Conservation (phyloP, 2,113 vertebrate genomes). For the Cervus canadensis region DNA sequence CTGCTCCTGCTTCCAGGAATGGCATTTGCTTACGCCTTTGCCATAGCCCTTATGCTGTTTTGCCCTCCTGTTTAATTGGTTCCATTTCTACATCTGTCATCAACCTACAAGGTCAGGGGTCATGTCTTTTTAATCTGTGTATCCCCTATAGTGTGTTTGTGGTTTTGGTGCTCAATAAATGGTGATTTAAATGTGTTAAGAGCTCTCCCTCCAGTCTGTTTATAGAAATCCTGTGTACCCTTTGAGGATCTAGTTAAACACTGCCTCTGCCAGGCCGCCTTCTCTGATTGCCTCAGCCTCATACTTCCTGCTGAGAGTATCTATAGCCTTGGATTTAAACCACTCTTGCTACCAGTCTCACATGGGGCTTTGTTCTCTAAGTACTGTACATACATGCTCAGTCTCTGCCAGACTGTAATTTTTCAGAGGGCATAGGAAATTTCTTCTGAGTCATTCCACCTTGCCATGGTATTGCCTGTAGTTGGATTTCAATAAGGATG, state of each 20-base stretch:
- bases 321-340: neutral
- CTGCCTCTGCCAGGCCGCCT: neutral
- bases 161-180: neutral
- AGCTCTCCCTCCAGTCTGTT: neutral
- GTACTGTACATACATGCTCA: fast-evolving
- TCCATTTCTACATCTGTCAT: neutral
- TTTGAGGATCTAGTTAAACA: neutral
- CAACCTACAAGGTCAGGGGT: neutral
- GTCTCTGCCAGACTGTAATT: neutral
- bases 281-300: neutral
- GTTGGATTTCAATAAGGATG: neutral
- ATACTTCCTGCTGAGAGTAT: neutral
- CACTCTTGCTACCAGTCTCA: neutral
- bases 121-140: neutral
- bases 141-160: neutral
- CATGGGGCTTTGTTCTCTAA: neutral
- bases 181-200: neutral
- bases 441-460: neutral
- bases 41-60: neutral
- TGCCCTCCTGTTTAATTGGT: neutral
- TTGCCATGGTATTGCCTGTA: neutral
- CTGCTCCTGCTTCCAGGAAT: neutral
- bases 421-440: neutral
- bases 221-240: neutral
- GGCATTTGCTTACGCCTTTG: neutral